phyloP scores from a whole-genome alignment of 2,888 invertebrate genomes.

The Tenthredo distinguenda region DNA sequence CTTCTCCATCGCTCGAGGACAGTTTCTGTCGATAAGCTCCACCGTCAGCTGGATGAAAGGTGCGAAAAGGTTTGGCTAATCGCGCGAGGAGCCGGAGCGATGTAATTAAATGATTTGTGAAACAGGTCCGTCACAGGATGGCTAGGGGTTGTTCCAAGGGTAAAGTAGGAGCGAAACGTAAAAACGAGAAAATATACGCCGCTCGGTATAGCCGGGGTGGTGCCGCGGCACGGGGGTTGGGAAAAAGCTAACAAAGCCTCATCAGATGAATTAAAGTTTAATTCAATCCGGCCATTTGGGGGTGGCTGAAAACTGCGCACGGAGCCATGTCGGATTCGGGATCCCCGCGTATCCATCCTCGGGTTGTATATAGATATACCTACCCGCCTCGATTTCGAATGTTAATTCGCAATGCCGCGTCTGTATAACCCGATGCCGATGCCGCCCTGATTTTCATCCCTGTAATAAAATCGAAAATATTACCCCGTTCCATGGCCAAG shows the following conservation, averaged over 20 bases:
- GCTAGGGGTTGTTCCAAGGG: neutral
- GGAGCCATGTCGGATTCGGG: neutral
- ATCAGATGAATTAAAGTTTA: constrained; percentile 42
- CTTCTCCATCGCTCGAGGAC: no score
- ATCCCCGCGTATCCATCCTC: constrained; percentile 16
- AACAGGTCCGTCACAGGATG: neutral
- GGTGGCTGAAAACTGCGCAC: constrained; percentile 30
- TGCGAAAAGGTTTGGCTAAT: neutral
- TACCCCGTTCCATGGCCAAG: neutral
- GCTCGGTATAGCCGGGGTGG: neutral
- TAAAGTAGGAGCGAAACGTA: neutral
- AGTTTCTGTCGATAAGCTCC: no score
- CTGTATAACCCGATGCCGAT: neutral
- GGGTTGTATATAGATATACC: neutral
- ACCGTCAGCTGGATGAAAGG: neutral
- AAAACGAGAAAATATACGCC: neutral
- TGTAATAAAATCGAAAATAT: constrained; percentile 40
- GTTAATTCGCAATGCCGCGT: constrained; percentile 23
- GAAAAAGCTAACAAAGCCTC: constrained; percentile 43
- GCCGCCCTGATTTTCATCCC: constrained; percentile 3
- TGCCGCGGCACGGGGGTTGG: neutral
- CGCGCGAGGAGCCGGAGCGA: neutral
- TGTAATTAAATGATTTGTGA: neutral
- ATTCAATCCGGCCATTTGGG: constrained; percentile 31
- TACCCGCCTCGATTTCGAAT: constrained; percentile 1